Percentiles rank a stretch among this genome's conserved stretches.
These are phyloP conservation scores for Philaethria dido DNA, from an alignment of 2,888 invertebrate species.

Conservation along the genomic window DNA sequence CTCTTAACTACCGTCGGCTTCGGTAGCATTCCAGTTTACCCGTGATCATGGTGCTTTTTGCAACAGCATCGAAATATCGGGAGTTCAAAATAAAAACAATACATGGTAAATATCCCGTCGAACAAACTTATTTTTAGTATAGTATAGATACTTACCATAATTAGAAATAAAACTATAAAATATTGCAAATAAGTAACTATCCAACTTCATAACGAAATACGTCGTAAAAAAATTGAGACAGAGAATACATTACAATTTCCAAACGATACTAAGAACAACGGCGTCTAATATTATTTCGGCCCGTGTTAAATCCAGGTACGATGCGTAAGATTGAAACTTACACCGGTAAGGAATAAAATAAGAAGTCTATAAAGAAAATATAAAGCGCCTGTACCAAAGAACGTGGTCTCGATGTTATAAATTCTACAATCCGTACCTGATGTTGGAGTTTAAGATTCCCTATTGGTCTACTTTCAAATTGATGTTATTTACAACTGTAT, in stretches of 20 bases:
- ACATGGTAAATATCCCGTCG: no score
- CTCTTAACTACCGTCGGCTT: no score
- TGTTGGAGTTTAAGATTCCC: conserved; percentile 35
- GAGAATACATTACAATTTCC: no score
- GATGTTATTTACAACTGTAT: conserved; percentile 40
- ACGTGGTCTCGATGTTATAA: conserved; percentile 53
- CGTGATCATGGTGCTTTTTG: no score
- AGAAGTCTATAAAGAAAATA: conserved; percentile 51
- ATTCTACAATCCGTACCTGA: conserved; percentile 49
- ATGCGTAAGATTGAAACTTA: conserved; percentile 46
- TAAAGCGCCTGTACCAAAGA: conserved; percentile 49
- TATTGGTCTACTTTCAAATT: conserved; percentile 40
- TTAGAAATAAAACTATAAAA: background rate
- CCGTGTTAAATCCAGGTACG: no score
- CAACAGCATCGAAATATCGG: no score
- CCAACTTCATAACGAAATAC: no score
- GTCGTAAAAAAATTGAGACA: no score
- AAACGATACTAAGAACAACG: background rate
- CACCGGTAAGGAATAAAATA: conserved; percentile 49
- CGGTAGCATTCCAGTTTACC: no score
- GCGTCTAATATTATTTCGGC: conserved; percentile 10
- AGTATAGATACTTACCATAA: background rate
- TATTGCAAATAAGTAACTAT: no score
- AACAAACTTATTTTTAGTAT: no score
- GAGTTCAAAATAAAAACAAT: no score